Base-by-base conservation (phyloP, 2,797 vertebrate species). In the Anas bahamensis region DNA sequence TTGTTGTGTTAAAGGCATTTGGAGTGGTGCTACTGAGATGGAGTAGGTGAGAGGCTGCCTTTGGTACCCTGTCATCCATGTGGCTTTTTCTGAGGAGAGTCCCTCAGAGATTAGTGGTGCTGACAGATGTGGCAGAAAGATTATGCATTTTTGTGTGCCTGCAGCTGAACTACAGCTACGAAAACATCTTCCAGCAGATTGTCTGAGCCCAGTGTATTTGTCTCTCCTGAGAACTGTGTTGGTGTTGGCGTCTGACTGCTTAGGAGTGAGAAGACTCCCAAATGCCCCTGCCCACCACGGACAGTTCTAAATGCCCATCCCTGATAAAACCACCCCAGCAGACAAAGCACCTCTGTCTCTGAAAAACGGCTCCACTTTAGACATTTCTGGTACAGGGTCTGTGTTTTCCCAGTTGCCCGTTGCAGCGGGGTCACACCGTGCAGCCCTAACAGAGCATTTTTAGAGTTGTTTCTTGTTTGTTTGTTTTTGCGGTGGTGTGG, bases 351-450 rank as follows among this genome's bases (percentile, higher is more conserved):
- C 44, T 17, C 24, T 26, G 10, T 46, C 77, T 56, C 75, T 55
- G 71, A 64, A 66, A 37, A 3, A 4, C 0, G 24, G 7, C 33
- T 68, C 79, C 68, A 11, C n/a, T 46, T 44, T 5, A 12, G 28
- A n/a, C 15, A 2, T 17, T 41, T 19, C 33, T 73, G 57, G 23
- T 16, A 21, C 37, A 12, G 55, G 28, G 19, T 42, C 48, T 2
- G 0, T 35, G 1, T 39, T 39, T 15, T 18, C 46, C 29, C 61
- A 4, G 26, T 12, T 50, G 33, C 42, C 53, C 6, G 0, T 7
- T 7, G 0, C 22, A 46, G 18, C 46, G 7, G 42, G 37, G n/a
- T 31, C 57, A 9, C 5, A 0, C 55, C 13, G n/a, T 6, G 33
- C 72, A 39, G 33, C 66, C 80, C 50, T 63, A n/a, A 19, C 76